Evolutionary conservation across 2,113 vertebrate genomes (phyloP).

Genomic region (Periophthalmodon schlosseri): DNA sequence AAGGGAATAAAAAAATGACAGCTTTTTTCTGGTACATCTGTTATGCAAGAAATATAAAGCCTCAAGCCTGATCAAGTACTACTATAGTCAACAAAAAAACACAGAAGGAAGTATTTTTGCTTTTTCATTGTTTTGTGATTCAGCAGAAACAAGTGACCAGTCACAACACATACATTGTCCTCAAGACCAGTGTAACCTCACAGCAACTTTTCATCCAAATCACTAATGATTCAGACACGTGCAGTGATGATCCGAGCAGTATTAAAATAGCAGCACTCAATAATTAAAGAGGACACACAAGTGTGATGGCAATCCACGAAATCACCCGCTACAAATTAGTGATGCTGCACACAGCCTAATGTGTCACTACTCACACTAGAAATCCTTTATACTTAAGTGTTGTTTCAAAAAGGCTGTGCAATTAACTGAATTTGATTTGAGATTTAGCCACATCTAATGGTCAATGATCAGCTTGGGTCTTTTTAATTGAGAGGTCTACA

Average conservation of each 20-base stretch:
- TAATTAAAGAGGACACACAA: slow-evolving; percentile 33
- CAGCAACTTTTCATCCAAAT: slow-evolving; percentile 12
- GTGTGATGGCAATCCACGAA: background rate
- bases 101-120: background rate
- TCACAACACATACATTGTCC: slow-evolving; percentile 22
- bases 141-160: background rate
- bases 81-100: too few species aligned
- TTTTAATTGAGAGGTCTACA: too few species aligned
- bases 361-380: background rate
- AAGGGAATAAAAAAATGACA: slow-evolving; percentile 11
- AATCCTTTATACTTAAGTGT: background rate
- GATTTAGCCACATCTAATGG: too few species aligned
- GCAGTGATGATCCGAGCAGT: slow-evolving; percentile 11
- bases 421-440: too few species aligned
- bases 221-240: slow-evolving; percentile 1
- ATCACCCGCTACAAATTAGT: background rate
- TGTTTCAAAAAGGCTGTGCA: background rate
- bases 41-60: background rate
- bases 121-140: background rate
- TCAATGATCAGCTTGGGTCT: too few species aligned
- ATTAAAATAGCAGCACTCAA: slow-evolving; percentile 30
- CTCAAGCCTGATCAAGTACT: too few species aligned
- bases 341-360: background rate
- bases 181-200: slow-evolving; percentile 4
- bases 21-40: background rate